Evolutionary conservation across 2,888 invertebrate genomes (phyloP).

Genomic region (Chaitophorus viminalis): DNA sequence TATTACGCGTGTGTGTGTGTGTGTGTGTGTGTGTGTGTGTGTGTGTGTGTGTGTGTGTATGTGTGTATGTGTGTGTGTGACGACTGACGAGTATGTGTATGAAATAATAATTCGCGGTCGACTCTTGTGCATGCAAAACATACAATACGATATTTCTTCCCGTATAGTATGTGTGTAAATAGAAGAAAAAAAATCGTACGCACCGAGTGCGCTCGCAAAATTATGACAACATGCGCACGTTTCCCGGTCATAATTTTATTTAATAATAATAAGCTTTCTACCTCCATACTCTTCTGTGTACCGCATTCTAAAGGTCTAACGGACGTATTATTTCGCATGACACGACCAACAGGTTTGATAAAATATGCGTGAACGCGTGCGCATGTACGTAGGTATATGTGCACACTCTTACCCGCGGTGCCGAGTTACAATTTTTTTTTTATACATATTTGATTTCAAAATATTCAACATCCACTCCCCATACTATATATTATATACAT

Average conservation of each 20-base stretch:
- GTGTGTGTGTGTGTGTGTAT: no score
- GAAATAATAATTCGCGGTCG: no score
- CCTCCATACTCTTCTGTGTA: background rate
- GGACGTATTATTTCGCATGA: constrained; percentile 9
- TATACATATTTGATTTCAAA: background rate
- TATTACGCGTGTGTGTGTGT: background rate
- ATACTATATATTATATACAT: no score
- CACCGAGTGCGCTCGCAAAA: background rate
- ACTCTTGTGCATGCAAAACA: no score
- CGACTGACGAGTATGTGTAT: no score
- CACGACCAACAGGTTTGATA: background rate
- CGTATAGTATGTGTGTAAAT: no score
- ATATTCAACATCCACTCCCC: background rate
- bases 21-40: background rate
- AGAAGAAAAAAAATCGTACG: background rate
- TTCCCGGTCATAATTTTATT: background rate
- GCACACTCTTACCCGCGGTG: no score
- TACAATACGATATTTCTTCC: no score
- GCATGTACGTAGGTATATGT: no score
- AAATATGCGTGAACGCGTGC: background rate
- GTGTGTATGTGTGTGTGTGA: background rate
- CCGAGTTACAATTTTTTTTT: background rate
- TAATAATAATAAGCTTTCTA: background rate
- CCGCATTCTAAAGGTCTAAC: constrained; percentile 1
- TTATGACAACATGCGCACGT: background rate